A percentile compares a stretch with the other conserved stretches of the same genome.
Evolutionary conservation across 2,113 vertebrate genomes (phyloP).

Genomic region (Panthera uncia): DNA sequence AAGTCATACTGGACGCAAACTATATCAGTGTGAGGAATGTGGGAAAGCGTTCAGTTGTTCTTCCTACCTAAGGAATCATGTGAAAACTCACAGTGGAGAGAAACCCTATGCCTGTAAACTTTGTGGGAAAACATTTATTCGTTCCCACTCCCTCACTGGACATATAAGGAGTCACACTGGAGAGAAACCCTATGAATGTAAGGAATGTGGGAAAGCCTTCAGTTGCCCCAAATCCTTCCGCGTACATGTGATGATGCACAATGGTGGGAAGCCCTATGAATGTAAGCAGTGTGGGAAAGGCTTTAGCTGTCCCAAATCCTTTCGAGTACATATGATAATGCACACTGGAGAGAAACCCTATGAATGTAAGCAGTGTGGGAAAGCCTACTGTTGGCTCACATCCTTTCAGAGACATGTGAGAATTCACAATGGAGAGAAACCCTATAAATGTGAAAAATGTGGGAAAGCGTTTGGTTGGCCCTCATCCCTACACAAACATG

Average conservation of each 20-base stretch:
- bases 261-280: neutral
- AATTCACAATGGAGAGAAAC: slow-evolving; percentile 43
- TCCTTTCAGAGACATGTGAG: slow-evolving; percentile 66
- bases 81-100: slow-evolving; percentile 61
- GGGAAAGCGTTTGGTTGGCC: slow-evolving; percentile 38
- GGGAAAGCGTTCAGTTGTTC: slow-evolving; percentile 66
- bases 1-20: slow-evolving; percentile 63
- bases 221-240: slow-evolving; percentile 48
- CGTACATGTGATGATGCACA: slow-evolving; percentile 28
- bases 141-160: neutral
- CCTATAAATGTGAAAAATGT: slow-evolving; percentile 61
- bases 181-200: slow-evolving; percentile 49
- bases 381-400: slow-evolving; percentile 61
- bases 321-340: neutral
- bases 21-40: slow-evolving; percentile 41
- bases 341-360: neutral
- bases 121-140: slow-evolving; percentile 54
- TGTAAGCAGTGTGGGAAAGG: slow-evolving; percentile 69
- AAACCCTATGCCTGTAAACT: slow-evolving; percentile 57
- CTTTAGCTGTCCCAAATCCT: neutral
- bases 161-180: slow-evolving; percentile 67
- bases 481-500: slow-evolving; percentile 31
- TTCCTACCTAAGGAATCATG: slow-evolving; percentile 58
- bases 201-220: slow-evolving; percentile 55
- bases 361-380: neutral